Percentiles rank a stretch among this genome's conserved stretches.
Conservation (phyloP, 2,797 vertebrate genomes). For the Paramormyrops hopkinsi region DNA sequence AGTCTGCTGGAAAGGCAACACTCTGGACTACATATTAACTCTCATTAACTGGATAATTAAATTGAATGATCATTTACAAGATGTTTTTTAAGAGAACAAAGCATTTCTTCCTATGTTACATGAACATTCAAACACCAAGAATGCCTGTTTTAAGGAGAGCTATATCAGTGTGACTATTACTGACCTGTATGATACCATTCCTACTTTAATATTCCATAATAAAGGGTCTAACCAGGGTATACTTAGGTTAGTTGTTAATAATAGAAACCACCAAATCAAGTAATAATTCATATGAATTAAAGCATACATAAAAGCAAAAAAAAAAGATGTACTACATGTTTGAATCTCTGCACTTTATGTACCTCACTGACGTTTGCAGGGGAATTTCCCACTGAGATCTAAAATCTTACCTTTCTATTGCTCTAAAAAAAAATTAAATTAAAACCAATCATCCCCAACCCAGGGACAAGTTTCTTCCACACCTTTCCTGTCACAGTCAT, state of each 20-base stretch:
- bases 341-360: neutral
- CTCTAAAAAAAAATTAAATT: neutral
- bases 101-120: neutral
- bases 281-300: neutral
- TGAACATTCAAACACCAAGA: neutral
- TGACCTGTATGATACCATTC: neutral
- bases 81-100: neutral
- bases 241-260: constrained; percentile 1
- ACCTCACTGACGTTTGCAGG: neutral
- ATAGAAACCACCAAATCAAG: neutral
- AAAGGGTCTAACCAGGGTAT: neutral
- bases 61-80: neutral
- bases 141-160: neutral
- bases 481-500: neutral
- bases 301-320: neutral
- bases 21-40: neutral
- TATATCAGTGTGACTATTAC: neutral
- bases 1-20: neutral
- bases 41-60: neutral
- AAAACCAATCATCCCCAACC: neutral
- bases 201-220: neutral
- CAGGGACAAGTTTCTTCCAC: neutral
- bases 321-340: neutral
- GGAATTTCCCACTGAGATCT: neutral
- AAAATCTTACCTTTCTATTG: neutral